Evolutionary conservation across 2,113 vertebrate species (phyloP).

Genomic region (Myotis lucifugus): DNA sequence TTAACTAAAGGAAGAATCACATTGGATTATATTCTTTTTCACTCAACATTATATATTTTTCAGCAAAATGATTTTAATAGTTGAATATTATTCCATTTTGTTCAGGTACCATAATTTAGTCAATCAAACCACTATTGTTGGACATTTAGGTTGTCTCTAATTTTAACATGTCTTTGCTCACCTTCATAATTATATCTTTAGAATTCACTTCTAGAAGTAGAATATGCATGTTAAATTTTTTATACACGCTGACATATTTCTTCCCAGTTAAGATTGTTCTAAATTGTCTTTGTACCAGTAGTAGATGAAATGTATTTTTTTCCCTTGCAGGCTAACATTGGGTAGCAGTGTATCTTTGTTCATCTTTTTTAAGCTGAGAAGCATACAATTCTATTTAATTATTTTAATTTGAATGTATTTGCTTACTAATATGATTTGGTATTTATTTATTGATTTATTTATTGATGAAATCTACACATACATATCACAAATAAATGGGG

Average conservation of each 20-base stretch:
- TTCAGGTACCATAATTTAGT: constrained; percentile 40
- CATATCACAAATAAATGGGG: not conserved
- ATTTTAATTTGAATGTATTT: constrained; percentile 52
- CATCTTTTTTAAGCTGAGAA: not conserved
- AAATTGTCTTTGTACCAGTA: constrained; percentile 29
- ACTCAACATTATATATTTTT: constrained; percentile 39
- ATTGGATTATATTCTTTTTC: not conserved
- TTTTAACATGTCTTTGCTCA: constrained; percentile 56
- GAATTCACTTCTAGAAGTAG: constrained; percentile 32
- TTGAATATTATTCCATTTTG: constrained; percentile 50
- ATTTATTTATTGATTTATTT: constrained; percentile 7
- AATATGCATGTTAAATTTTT: constrained; percentile 19
- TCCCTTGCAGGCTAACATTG: not conserved
- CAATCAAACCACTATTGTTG: constrained; percentile 59
- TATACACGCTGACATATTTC: not conserved
- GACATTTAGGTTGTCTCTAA: constrained; percentile 50
- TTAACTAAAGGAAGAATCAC: constrained; percentile 41
- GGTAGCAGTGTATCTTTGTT: not conserved
- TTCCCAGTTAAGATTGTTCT: not conserved
- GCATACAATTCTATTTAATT: not conserved
- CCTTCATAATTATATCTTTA: constrained; percentile 59
- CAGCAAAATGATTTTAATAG: constrained; percentile 57
- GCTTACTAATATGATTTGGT: not conserved
- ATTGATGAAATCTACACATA: not conserved
- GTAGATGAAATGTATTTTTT: not conserved